Evolutionary conservation across 2,888 invertebrate species (phyloP), one percentile per base, ranked within the genome.

Genomic region (Eutolmus rufibarbis): DNA sequence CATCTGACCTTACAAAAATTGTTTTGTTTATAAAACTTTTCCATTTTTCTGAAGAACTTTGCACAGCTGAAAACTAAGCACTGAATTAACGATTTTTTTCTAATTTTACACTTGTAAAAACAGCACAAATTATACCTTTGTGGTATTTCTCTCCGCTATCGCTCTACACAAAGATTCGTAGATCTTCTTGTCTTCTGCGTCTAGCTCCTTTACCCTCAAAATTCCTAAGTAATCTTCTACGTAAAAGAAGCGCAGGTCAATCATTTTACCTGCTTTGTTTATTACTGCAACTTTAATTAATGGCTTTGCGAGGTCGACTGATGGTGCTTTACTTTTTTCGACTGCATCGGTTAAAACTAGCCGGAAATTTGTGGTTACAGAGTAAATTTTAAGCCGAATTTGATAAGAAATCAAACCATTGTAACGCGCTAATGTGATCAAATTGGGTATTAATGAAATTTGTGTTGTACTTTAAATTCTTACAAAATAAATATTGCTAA

Each of bases 161-260:
- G 89, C 88, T 2, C 56, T 46, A 66, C 88, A 89, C 28, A 89
- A 74, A 19, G 88, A n/a, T 23, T 88, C 87, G 14, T 88, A 89
- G 5, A 86, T 76, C 40, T 85, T 37, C 82, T 87, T 89, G 34
- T 87, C 74, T 77, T 74, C 51, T 9, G 86, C 9, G 74, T 88
- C 84, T 1, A 89, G 66, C 4, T 87, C 84, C 14, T 51, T 87
- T 23, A 86, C 86, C 86, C 86, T 86, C 81, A 81, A 88, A 37
- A 74, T 81, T 43, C 31, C 87, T 16, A 77, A 46, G 40, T 37
- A 56, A 43, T 66, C 86, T 40, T 88, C 88, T 34, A 88, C 78
- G 31, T 56, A 86, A 78, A 86, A 88, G 46, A 88, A 88, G 56
- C 82, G 86, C 34, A 74, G 43, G 43, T 40, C 40, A 51, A 51